Evolutionary conservation across 53 echinoderm and acorn worm species (phyloP).

Genomic region (Hippasteria phrygiana): DNA sequence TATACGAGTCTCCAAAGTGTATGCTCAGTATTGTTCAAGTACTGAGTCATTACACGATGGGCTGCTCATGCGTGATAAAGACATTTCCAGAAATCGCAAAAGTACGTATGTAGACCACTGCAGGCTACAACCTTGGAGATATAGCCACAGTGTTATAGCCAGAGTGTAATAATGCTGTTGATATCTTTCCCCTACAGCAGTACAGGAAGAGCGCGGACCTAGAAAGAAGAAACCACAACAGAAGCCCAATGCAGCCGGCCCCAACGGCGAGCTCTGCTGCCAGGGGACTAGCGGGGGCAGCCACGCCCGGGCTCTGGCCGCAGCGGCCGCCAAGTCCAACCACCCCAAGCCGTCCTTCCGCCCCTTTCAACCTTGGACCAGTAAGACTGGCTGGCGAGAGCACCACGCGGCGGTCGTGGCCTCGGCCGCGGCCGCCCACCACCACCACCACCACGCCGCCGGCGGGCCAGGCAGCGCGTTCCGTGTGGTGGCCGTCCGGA

Average conservation of each 20-base stretch:
- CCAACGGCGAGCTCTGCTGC: conserved; percentile 50
- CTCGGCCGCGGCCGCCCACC: no score
- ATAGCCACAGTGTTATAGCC: no score
- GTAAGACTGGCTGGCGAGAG: conserved; percentile 53
- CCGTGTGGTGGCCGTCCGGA: conserved; percentile 85
- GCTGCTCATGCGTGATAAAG: no score
- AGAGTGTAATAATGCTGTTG: neutral
- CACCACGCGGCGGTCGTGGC: conserved; percentile 70
- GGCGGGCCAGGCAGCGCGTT: conserved; percentile 82
- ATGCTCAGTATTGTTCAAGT: no score
- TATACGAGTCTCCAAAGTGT: no score
- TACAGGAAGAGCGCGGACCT: conserved; percentile 97
- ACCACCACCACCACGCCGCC: conserved; percentile 35
- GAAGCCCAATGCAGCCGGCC: conserved; percentile 37
- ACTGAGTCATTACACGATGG: no score
- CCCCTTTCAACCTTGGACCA: conserved; percentile 95
- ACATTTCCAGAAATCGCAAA: no score
- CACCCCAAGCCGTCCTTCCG: conserved; percentile 76
- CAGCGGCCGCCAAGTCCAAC: conserved; percentile 58
- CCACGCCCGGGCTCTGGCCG: conserved; percentile 46
- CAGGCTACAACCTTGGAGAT: no score
- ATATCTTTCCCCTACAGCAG: conserved; percentile 69
- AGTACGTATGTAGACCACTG: no score
- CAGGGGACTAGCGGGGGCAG: conserved; percentile 56
- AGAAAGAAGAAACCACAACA: conserved; percentile 92